Percentiles rank a stretch among this genome's conserved stretches.
phyloP scores from a whole-genome alignment of 1,140 invertebrate species.

The Diachasmimorpha longicaudata region DNA sequence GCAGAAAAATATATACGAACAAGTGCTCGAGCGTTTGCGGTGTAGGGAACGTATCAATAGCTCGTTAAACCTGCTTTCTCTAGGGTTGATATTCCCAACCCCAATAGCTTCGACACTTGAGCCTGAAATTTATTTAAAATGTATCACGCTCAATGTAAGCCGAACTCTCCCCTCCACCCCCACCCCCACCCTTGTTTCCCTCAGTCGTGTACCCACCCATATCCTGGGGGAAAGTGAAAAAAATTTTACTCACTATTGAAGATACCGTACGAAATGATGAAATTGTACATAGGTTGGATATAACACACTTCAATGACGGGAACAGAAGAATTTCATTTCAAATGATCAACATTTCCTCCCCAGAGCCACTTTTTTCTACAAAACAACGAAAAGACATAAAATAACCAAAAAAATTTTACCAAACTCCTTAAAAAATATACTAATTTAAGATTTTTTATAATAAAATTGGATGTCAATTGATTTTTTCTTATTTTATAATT shows the following conservation, averaged over 20 bases:
- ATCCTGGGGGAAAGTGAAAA: not conserved
- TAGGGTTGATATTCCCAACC: slow-evolving; percentile 7
- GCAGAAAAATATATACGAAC: not conserved
- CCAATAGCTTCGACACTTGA: slow-evolving; percentile 32
- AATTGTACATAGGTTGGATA: slow-evolving; percentile 51
- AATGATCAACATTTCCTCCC: not conserved
- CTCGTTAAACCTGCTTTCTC: slow-evolving; percentile 53
- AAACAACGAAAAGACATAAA: too few species aligned
- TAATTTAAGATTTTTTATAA: too few species aligned
- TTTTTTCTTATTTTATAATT: too few species aligned
- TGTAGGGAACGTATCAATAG: slow-evolving; percentile 54
- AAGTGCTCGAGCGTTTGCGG: slow-evolving; percentile 9
- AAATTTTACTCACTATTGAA: not conserved
- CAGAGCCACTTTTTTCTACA: not conserved
- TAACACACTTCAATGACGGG: slow-evolving; percentile 48
- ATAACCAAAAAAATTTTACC: not conserved
- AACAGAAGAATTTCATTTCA: slow-evolving; percentile 35
- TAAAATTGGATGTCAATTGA: too few species aligned
- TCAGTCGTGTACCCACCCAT: not conserved
- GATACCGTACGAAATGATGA: slow-evolving; percentile 46
- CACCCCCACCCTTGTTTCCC: not conserved
- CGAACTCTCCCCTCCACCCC: not conserved
- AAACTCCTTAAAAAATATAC: too few species aligned
- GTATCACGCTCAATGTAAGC: slow-evolving; percentile 22
- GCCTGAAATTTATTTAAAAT: slow-evolving; percentile 60